Evolutionary conservation across 2,113 vertebrate genomes (phyloP).

Genomic region (Otocyon megalotis): DNA sequence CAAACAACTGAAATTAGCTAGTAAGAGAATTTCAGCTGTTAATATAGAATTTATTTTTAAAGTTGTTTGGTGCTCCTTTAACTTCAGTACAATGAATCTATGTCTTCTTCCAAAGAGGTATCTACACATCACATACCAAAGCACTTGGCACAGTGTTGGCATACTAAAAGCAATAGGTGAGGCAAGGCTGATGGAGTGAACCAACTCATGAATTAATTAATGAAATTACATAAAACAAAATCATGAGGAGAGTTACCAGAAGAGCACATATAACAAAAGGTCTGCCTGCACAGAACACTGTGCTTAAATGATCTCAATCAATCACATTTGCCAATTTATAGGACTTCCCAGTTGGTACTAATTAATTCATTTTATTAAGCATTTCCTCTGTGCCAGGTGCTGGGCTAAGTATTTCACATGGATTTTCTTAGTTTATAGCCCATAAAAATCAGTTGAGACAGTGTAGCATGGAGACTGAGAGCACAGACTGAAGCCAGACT

Average conservation of each 20-base stretch:
- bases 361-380: neutral
- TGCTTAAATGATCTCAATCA: neutral
- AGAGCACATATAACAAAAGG: neutral
- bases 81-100: neutral
- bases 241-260: neutral
- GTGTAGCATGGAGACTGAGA: neutral
- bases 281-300: neutral
- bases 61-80: neutral
- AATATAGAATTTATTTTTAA: neutral
- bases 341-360: neutral
- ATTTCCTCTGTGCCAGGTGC: neutral
- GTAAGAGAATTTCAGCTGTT: neutral
- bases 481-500: neutral
- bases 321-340: neutral
- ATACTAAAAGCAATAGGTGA: neutral
- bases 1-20: neutral
- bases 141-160: neutral
- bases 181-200: neutral
- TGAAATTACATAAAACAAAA: neutral
- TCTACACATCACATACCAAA: neutral
- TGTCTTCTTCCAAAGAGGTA: neutral
- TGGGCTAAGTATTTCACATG: neutral
- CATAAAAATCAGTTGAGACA: neutral
- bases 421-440: neutral
- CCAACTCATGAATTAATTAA: neutral